Conservation (phyloP, 2,797 vertebrate species). For the Falco concolor region DNA sequence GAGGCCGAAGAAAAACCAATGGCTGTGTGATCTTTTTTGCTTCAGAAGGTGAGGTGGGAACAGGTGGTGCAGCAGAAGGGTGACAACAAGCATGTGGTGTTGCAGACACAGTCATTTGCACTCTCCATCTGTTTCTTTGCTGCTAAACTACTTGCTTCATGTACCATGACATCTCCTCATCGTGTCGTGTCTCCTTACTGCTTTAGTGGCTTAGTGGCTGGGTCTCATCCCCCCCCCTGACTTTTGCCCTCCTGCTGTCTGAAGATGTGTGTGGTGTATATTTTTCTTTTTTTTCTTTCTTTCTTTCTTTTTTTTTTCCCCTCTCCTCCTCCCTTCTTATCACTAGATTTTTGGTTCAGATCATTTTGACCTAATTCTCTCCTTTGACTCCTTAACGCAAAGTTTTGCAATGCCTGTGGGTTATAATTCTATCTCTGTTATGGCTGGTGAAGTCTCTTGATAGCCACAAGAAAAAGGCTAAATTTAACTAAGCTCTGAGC, state of each 20-base stretch:
- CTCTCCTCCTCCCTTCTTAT: background rate
- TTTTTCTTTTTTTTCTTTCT: too few species aligned
- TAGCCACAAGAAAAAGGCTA: slow-evolving; percentile 8
- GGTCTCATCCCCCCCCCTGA: background rate
- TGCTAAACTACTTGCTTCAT: background rate
- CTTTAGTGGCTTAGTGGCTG: background rate
- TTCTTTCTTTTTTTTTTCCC: background rate
- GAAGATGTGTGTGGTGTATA: background rate
- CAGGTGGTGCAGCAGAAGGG: background rate
- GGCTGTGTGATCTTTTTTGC: background rate
- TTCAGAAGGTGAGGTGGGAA: background rate
- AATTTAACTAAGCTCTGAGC: slow-evolving; percentile 15
- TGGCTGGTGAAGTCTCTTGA: slow-evolving; percentile 10
- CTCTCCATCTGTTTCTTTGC: background rate
- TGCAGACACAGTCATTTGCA: rapidly evolving
- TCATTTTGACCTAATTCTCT: slow-evolving; percentile 42
- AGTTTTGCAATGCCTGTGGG: slow-evolving; percentile 24
- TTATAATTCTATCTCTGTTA: slow-evolving; percentile 47
- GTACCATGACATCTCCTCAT: background rate
- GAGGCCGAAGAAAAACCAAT: rapidly evolving
- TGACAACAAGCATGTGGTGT: background rate
- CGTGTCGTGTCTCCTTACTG: background rate
- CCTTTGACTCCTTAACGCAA: background rate
- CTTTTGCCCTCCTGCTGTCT: background rate
- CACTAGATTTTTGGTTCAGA: background rate